Conservation (phyloP, 2,888 invertebrate species). For the Melikaiella ostensackeni region DNA sequence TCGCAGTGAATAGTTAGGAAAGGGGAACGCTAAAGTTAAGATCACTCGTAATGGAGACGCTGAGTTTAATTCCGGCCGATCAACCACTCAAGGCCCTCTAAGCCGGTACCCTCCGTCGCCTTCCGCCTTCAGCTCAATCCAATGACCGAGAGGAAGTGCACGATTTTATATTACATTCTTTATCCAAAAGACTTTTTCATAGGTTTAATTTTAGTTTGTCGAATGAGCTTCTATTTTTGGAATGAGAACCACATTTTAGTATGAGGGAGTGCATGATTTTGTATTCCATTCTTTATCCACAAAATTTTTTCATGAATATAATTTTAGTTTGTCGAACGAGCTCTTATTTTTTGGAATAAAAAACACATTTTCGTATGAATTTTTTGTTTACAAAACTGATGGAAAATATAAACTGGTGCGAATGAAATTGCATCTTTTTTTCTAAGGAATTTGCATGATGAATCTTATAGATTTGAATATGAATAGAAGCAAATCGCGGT, state of each 20-base stretch:
- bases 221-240: too few species aligned
- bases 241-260: too few species aligned
- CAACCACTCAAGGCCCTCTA: conserved; percentile 60
- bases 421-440: background rate
- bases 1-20: conserved; percentile 15
- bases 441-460: background rate
- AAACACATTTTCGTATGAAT: too few species aligned
- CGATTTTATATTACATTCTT: conserved; percentile 29
- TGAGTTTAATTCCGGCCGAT: conserved; percentile 65
- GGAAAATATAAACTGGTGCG: background rate
- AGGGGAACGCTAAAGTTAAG: conserved; percentile 52
- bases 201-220: background rate
- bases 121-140: conserved; percentile 36
- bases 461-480: background rate
- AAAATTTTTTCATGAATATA: background rate
- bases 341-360: too few species aligned
- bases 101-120: conserved; percentile 45
- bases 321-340: background rate
- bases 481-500: background rate
- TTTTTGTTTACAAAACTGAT: too few species aligned
- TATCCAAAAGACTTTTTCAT: background rate
- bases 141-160: conserved; percentile 34
- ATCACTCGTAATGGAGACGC: conserved; percentile 60
- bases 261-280: conserved; percentile 30
- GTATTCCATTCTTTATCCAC: background rate